These are phyloP conservation scores for Stomorhina lunata DNA, from an alignment of 2,888 invertebrate genomes.

Conservation along the genomic window DNA sequence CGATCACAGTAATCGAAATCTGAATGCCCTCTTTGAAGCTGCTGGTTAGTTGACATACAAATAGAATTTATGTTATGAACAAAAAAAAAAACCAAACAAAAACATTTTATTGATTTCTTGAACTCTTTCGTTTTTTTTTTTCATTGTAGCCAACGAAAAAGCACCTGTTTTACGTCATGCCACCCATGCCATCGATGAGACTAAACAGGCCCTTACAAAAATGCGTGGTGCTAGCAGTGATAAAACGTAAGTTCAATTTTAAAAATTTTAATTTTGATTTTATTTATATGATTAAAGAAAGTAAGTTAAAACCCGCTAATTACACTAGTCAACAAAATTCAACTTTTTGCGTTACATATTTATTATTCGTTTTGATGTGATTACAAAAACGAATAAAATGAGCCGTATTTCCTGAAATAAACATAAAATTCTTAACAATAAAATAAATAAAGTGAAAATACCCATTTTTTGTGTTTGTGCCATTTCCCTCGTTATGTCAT, in stretches of 20 bases:
- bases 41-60: conserved; percentile 81
- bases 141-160: conserved; percentile 76
- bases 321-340: too few relatives aligned
- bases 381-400: too few relatives aligned
- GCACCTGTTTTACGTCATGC: conserved; percentile 79
- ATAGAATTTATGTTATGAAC: background rate
- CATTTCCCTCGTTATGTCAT: too few relatives aligned
- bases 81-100: background rate
- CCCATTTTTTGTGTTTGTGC: too few relatives aligned
- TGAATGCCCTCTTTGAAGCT: conserved; percentile 96
- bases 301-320: background rate
- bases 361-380: too few relatives aligned
- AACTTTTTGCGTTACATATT: too few relatives aligned
- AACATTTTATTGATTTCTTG: background rate
- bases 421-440: too few relatives aligned
- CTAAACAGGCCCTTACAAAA: conserved; percentile 96
- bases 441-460: too few relatives aligned
- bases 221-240: conserved; percentile 94
- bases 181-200: conserved; percentile 96
- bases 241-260: conserved; percentile 80
- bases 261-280: background rate
- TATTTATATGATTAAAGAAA: background rate
- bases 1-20: conserved; percentile 80
- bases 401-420: too few relatives aligned
- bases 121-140: conserved; percentile 10